These are phyloP conservation scores for Cryptops parisi DNA, from an alignment of 2,888 invertebrate genomes.

Conservation along the genomic window DNA sequence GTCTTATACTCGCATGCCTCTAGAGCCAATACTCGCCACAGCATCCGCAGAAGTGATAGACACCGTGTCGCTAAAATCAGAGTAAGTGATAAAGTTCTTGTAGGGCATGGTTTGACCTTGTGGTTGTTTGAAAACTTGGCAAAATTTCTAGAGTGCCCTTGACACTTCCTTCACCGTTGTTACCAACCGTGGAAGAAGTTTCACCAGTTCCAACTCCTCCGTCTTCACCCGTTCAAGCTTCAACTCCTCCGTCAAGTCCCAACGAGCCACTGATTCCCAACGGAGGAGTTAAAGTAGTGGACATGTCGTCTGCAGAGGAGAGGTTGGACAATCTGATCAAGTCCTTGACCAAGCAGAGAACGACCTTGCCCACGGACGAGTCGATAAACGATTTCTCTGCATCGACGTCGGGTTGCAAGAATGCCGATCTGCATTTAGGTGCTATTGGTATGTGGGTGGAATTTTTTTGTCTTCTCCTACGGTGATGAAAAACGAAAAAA, in stretches of 20 bases:
- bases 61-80: constrained; percentile 20
- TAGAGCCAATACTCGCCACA: constrained; percentile 5
- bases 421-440: background rate
- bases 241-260: constrained; percentile 22
- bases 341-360: constrained; percentile 50
- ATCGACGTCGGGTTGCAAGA: constrained; percentile 10
- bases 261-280: constrained; percentile 15
- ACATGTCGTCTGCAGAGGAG: constrained; percentile 38
- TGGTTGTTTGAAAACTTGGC: too few species aligned
- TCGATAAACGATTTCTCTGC: constrained; percentile 14
- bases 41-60: constrained; percentile 12
- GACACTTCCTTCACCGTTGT: constrained; percentile 9
- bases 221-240: constrained; percentile 16
- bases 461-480: background rate
- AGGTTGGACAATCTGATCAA: constrained; percentile 58
- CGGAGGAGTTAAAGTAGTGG: constrained; percentile 15
- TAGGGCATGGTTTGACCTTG: too few species aligned
- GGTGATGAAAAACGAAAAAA: background rate
- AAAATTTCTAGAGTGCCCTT: background rate
- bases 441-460: constrained; percentile 4
- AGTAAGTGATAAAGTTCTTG: too few species aligned
- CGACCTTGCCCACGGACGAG: constrained; percentile 15
- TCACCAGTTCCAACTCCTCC: constrained; percentile 15
- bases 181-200: constrained; percentile 13
- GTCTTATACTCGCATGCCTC: constrained; percentile 45